These are phyloP conservation scores for Lipophrys pholis DNA, from an alignment of 2,113 vertebrate genomes.

Conservation along the genomic window DNA sequence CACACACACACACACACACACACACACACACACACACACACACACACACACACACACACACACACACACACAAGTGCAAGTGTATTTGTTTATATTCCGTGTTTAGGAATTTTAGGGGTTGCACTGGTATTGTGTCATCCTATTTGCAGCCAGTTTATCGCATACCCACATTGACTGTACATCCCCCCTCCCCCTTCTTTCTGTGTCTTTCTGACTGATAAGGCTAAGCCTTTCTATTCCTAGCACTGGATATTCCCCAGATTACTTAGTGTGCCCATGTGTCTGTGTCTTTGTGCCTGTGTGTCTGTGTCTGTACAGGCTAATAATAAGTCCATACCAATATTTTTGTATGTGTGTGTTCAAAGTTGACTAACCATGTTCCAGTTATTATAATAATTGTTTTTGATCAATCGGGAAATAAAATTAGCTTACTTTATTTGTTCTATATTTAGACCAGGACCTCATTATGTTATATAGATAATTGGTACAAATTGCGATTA, in stretches of 20 bases:
- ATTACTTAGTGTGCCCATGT: conserved; percentile 62
- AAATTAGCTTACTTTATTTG: too few species aligned
- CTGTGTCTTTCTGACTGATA: conserved; percentile 54
- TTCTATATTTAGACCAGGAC: too few species aligned
- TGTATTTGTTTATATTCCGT: neutral
- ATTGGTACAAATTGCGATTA: neutral
- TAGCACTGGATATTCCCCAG: conserved; percentile 71
- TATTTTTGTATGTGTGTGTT: neutral
- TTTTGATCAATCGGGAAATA: too few species aligned
- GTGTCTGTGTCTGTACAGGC: neutral
- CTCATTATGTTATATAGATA: too few species aligned
- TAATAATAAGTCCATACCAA: conserved; percentile 43
- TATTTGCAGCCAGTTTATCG: conserved; percentile 36
- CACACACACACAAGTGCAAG: neutral
- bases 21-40: neutral
- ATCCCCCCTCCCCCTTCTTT: conserved; percentile 17
- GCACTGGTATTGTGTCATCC: conserved; percentile 4
- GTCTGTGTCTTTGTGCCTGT: conserved; percentile 24
- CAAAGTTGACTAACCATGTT: too few species aligned
- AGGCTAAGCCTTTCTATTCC: conserved; percentile 80
- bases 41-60: neutral
- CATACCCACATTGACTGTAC: conserved; percentile 28
- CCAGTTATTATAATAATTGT: too few species aligned
- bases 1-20: neutral
- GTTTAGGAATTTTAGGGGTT: conserved; percentile 1